Percentiles rank a stretch among this genome's conserved stretches.
Evolutionary conservation across 2,797 vertebrate genomes (phyloP).

Genomic region (Hirundo rustica): DNA sequence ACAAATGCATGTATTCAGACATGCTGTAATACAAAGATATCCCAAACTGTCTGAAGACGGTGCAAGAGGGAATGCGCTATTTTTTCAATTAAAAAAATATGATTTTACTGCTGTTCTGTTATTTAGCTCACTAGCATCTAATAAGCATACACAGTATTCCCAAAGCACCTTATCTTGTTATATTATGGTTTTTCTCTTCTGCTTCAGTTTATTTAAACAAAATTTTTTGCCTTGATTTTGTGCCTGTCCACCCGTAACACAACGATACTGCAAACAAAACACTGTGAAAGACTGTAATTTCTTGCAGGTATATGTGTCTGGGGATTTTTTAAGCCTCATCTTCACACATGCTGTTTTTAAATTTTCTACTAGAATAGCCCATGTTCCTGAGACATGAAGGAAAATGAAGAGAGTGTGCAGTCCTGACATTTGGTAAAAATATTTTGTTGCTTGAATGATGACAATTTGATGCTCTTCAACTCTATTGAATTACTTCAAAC

Average conservation of each 20-base stretch:
- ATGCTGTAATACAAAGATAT: neutral
- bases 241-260: neutral
- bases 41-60: neutral
- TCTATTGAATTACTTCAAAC: neutral
- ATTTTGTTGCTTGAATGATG: neutral
- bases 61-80: neutral
- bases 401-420: neutral
- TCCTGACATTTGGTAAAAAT: neutral
- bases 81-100: constrained; percentile 24
- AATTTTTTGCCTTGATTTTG: constrained; percentile 7
- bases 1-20: neutral
- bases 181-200: neutral
- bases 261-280: neutral
- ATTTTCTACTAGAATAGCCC: neutral
- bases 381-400: neutral
- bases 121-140: neutral
- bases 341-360: neutral
- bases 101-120: neutral
- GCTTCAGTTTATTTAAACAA: neutral
- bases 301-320: neutral
- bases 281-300: neutral
- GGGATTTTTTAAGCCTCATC: neutral
- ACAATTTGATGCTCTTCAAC: neutral
- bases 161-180: neutral
- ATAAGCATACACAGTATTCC: neutral